These are phyloP conservation scores for Tamias sibiricus DNA, from an alignment of 2,113 vertebrate species.

Conservation along the genomic window DNA sequence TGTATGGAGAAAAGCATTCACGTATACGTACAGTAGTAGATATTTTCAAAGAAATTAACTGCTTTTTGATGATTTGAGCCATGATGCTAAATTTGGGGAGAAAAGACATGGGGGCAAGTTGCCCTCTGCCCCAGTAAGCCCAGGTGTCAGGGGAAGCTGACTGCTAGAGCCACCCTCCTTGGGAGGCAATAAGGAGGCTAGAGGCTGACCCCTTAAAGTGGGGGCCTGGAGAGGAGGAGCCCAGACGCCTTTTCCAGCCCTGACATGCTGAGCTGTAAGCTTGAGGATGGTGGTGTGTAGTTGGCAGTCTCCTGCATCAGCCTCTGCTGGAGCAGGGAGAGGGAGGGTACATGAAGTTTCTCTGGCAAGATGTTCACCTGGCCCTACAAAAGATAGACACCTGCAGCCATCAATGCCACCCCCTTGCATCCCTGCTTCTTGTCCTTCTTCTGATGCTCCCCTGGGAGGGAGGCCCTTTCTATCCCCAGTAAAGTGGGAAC, in stretches of 20 bases:
- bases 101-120: background rate
- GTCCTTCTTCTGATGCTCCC: background rate
- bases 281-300: background rate
- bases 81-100: background rate
- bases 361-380: background rate
- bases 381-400: background rate
- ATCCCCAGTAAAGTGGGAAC: background rate
- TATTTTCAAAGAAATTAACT: background rate
- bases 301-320: background rate
- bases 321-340: background rate
- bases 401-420: background rate
- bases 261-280: background rate
- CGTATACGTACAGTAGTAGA: no score
- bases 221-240: background rate
- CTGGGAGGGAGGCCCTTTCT: background rate
- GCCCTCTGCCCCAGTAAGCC: background rate
- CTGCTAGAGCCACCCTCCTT: background rate
- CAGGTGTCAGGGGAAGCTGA: background rate
- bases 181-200: rapidly evolving
- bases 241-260: background rate
- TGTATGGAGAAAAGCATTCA: background rate
- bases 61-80: background rate
- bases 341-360: background rate
- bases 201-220: background rate
- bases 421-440: background rate